phyloP scores from a whole-genome alignment of 1,140 invertebrate genomes.

The Drosophila trapezifrons region DNA sequence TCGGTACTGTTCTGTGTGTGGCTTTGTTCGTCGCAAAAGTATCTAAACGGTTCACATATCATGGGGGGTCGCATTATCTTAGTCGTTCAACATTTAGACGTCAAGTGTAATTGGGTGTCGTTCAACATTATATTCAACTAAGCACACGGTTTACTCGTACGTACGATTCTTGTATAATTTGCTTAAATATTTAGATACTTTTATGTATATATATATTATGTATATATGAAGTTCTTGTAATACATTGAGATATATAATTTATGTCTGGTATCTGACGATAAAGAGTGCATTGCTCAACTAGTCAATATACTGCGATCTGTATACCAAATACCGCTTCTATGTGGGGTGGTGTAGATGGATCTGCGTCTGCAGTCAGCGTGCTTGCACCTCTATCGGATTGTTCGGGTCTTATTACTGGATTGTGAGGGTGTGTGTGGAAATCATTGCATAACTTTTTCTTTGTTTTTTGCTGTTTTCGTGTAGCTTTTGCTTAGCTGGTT shows the following conservation, averaged over 20 bases:
- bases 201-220: slow-evolving; percentile 52
- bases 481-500: slow-evolving; percentile 65
- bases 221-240: slow-evolving; percentile 66
- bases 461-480: slow-evolving; percentile 28
- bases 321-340: slow-evolving; percentile 49
- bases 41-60: slow-evolving; percentile 59
- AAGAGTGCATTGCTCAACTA: slow-evolving; percentile 80
- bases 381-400: slow-evolving; percentile 50
- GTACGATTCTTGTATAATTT: slow-evolving; percentile 62
- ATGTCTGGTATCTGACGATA: slow-evolving; percentile 71
- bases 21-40: slow-evolving; percentile 54
- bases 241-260: slow-evolving; percentile 71
- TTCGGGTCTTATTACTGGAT: slow-evolving; percentile 32
- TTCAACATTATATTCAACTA: slow-evolving; percentile 71
- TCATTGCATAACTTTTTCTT: slow-evolving; percentile 63
- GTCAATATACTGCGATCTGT: slow-evolving; percentile 67
- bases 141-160: slow-evolving; percentile 58
- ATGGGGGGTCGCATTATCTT: slow-evolving; percentile 22
- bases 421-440: slow-evolving; percentile 64
- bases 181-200: slow-evolving; percentile 76
- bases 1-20: slow-evolving; percentile 13
- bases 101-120: slow-evolving; percentile 34
- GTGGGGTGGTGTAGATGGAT: slow-evolving; percentile 52
- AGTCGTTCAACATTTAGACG: slow-evolving; percentile 62
- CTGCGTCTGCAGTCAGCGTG: slow-evolving; percentile 36